These are phyloP conservation scores for Pelobates cultripes DNA, from an alignment of 2,797 vertebrate genomes.

Conservation along the genomic window DNA sequence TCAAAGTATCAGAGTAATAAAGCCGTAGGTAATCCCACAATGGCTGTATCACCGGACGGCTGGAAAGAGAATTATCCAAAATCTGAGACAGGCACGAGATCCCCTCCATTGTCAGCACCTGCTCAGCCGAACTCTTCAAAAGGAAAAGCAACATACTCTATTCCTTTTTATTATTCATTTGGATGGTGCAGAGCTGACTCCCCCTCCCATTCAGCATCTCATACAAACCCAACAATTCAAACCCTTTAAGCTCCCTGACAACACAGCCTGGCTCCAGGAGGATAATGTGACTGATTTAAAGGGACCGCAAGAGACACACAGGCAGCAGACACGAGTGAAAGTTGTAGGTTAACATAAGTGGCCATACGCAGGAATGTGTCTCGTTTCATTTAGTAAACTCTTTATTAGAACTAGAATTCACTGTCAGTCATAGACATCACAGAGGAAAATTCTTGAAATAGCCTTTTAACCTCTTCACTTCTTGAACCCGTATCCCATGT, in stretches of 20 bases:
- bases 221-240: constrained; percentile 53
- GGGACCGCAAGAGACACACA: constrained; percentile 28
- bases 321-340: not conserved
- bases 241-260: constrained; percentile 55
- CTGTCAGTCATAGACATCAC: not conserved
- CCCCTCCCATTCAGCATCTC: constrained; percentile 50
- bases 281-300: constrained; percentile 54
- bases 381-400: not conserved
- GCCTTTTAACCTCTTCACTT: not conserved
- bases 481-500: too few relatives aligned
- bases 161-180: constrained; percentile 54
- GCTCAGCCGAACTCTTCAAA: constrained; percentile 37
- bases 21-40: constrained; percentile 70
- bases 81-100: constrained; percentile 36
- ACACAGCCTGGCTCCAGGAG: constrained; percentile 48
- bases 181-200: constrained; percentile 45
- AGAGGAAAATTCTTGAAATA: not conserved
- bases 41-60: constrained; percentile 67
- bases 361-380: not conserved
- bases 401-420: not conserved
- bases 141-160: constrained; percentile 23
- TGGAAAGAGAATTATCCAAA: constrained; percentile 26
- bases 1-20: constrained; percentile 67
- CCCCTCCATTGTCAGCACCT: constrained; percentile 48
- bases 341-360: not conserved